Evolutionary conservation across 2,888 invertebrate genomes (phyloP).

Genomic region (Scelioninae gen. 1): DNA sequence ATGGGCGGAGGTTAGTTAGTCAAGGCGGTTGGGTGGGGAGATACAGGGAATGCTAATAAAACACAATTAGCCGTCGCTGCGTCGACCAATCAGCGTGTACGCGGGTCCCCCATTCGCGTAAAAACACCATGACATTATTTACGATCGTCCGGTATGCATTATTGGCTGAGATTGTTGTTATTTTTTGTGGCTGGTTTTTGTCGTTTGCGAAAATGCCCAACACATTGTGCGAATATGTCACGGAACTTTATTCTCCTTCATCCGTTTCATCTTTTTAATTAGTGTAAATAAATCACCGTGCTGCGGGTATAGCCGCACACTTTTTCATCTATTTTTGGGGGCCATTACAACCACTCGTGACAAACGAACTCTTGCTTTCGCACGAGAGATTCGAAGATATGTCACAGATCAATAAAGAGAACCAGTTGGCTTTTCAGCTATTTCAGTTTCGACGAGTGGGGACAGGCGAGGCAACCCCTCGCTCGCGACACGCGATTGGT

Average conservation of each 20-base stretch:
- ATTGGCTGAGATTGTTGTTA: slow-evolving; percentile 68
- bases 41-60: slow-evolving; percentile 80
- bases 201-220: slow-evolving; percentile 7
- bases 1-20: slow-evolving; percentile 78
- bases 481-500: slow-evolving; percentile 47
- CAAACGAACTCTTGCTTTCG: slow-evolving; percentile 12
- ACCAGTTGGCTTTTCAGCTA: slow-evolving; percentile 25
- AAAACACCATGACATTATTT: slow-evolving; percentile 80
- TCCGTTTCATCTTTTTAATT: slow-evolving; percentile 19
- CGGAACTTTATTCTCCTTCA: slow-evolving; percentile 5
- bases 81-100: slow-evolving; percentile 79
- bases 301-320: not conserved
- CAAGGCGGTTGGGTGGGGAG: slow-evolving; percentile 70
- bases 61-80: slow-evolving; percentile 81
- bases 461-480: slow-evolving; percentile 52
- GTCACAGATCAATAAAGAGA: slow-evolving; percentile 36
- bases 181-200: slow-evolving; percentile 49
- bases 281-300: slow-evolving; percentile 7
- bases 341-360: slow-evolving; percentile 4
- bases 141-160: slow-evolving; percentile 75
- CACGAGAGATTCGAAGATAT: slow-evolving; percentile 29
- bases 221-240: slow-evolving; percentile 7
- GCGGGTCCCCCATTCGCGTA: slow-evolving; percentile 73
- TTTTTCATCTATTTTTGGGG: slow-evolving; percentile 14
- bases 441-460: slow-evolving; percentile 31